Base-by-base conservation (phyloP, 2,888 invertebrate genomes). In the Caenorhabditis sp. region DNA sequence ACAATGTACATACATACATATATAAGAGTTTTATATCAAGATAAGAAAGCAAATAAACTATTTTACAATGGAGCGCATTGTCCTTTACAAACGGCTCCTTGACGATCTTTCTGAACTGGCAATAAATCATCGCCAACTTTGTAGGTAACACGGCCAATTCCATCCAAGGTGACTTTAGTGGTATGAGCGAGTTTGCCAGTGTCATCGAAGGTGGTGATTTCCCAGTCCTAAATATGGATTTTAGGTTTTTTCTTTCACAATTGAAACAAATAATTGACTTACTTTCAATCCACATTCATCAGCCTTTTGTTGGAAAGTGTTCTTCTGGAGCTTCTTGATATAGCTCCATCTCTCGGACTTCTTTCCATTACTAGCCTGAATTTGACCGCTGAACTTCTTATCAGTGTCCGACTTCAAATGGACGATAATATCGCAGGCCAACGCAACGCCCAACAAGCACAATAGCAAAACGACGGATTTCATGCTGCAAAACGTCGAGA, bases 241-340 rank as follows among this genome's bases (percentile, higher is more conserved):
- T 20, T 20, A 8, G 17, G 20, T n/a, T 17, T 43, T 43, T 17
- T 43, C 17, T 17, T 10, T 43, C 43, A 43, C 43, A 27, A 58
- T 21, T 43, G 7, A 7, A 7, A 36, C 10, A 27, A 20, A n/a
- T n/a, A n/a, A n/a, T n/a, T n/a, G n/a, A 23, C 38, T 25, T 14
- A 63, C 70, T 21, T 79, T 80, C 23, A 84, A 67, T 64, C 84
- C 84, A 59, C 86, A 86, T 64, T 84, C 86, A 38, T 74, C 76
- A n/a, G 85, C 85, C 68, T 82, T 84, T 71, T 86, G 83, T 63
- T 87, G 85, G 80, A 85, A 86, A 7, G 85, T 86, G 63, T 85
- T 80, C 64, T 80, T 80, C 57, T 76, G 76, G 14, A 80, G 74
- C 50, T 84, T 81, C 76, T 83, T 83, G 38, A 76, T 50, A 68